phyloP scores from a whole-genome alignment of 1,140 invertebrate species.

The Phocides pigmalion region DNA sequence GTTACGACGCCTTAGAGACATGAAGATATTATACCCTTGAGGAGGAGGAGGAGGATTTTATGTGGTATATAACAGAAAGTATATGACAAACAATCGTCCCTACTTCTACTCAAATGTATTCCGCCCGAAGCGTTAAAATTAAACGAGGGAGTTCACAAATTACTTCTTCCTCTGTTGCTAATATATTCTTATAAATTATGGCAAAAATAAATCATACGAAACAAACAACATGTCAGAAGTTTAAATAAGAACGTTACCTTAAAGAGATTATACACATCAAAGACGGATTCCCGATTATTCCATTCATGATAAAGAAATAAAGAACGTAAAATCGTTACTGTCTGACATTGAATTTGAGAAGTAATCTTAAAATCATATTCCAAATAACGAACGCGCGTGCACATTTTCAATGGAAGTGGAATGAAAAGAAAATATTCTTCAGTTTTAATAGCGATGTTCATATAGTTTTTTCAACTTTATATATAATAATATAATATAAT shows the following conservation, averaged over 20 bases:
- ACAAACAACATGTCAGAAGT: constrained; percentile 8
- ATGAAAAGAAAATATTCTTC: too few species aligned
- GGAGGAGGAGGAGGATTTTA: constrained; percentile 14
- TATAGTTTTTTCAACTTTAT: too few species aligned
- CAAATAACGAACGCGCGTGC: too few species aligned
- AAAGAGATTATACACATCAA: too few species aligned
- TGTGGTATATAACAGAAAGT: constrained; percentile 44
- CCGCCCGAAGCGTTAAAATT: constrained; percentile 44
- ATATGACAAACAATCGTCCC: constrained; percentile 56
- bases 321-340: too few species aligned
- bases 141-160: constrained; percentile 44
- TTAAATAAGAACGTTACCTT: neutral
- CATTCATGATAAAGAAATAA: too few species aligned
- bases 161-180: constrained; percentile 41
- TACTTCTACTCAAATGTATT: constrained; percentile 57
- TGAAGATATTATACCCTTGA: constrained; percentile 6
- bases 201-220: constrained; percentile 26
- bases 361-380: too few species aligned
- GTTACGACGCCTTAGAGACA: constrained; percentile 5
- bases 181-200: constrained; percentile 39
- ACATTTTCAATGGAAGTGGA: too few species aligned
- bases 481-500: too few species aligned
- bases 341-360: too few species aligned
- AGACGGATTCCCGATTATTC: too few species aligned
- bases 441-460: too few species aligned